phyloP scores from a whole-genome alignment of 2,888 invertebrate genomes.

The Beris morrisii region DNA sequence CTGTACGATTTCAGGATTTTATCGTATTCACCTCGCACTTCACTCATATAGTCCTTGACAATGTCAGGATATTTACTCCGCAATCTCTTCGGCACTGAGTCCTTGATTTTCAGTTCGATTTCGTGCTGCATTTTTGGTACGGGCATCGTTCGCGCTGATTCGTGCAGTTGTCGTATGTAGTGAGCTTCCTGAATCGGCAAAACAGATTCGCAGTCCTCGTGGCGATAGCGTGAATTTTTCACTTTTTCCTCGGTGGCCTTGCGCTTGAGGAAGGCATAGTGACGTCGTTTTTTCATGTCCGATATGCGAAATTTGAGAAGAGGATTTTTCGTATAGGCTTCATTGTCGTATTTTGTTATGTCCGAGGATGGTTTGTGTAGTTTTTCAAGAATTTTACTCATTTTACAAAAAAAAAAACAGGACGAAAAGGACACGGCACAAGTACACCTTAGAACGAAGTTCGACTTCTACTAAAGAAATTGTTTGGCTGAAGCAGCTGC shows the following conservation, averaged over 20 bases:
- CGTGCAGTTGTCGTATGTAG: slow-evolving; percentile 61
- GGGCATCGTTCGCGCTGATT: slow-evolving; percentile 61
- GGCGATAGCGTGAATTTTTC: slow-evolving; percentile 40
- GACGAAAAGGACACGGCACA: neutral
- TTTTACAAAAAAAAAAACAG: slow-evolving; percentile 20
- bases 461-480: too few relatives aligned
- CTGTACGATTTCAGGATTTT: slow-evolving; percentile 65
- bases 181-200: slow-evolving; percentile 58
- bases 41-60: slow-evolving; percentile 58
- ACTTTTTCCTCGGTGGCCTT: slow-evolving; percentile 52
- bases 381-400: slow-evolving; percentile 47
- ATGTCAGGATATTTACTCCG: slow-evolving; percentile 61
- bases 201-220: slow-evolving; percentile 30
- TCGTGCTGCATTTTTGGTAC: slow-evolving; percentile 65
- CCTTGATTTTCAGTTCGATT: slow-evolving; percentile 65
- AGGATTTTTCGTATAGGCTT: slow-evolving; percentile 53
- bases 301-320: slow-evolving; percentile 51
- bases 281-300: slow-evolving; percentile 51
- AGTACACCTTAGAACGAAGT: too few relatives aligned
- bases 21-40: slow-evolving; percentile 62
- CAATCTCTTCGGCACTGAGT: slow-evolving; percentile 61
- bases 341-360: slow-evolving; percentile 53
- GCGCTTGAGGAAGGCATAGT: slow-evolving; percentile 43
- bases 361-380: slow-evolving; percentile 52
- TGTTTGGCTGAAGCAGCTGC: too few relatives aligned